Base-by-base conservation (phyloP, 2,797 vertebrate genomes). In the Acomys russatus region DNA sequence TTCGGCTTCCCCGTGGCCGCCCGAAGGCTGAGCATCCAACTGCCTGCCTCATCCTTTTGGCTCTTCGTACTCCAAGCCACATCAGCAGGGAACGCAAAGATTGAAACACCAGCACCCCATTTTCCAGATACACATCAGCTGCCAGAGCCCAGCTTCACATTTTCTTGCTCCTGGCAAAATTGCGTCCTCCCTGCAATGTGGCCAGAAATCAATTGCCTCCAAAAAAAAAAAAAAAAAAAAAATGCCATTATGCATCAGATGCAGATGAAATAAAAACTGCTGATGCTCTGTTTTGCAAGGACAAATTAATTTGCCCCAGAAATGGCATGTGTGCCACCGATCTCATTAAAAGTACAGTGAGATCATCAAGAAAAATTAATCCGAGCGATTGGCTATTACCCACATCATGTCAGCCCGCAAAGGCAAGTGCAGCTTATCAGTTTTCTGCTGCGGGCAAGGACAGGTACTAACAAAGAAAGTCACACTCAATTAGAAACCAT, bases 221-320 rank as follows among this genome's bases (percentile, higher is more conserved):
- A 91, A 97, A 98, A 98, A n/a, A n/a, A n/a, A n/a, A n/a, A n/a
- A n/a, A n/a, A n/a, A n/a, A n/a, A n/a, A n/a, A n/a, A 44, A 44
- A 44, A 96, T 70, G 92, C 92, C 63, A 20, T 92, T 95, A 84
- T 49, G 94, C 15, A 51, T 97, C 92, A 96, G 94, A 95, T 96
- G 84, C 91, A 92, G 92, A 97, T 90, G 96, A 97, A 98, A 96
- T 94, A 97, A 97, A 98, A 97, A 92, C 44, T 15, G 98, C 98
- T 98, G 98, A 98, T 94, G 71, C 86, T 94, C 94, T 85, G 35
- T 89, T 98, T 98, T 88, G 66, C 95, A 97, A 97, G 96, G 97
- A 97, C 96, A 98, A 98, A 98, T 96, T 96, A 97, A 98, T 98
- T 97, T 97, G 95, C 97, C 97, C 97, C 96, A 94, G 96, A 97